Base-by-base conservation (phyloP, 2,888 invertebrate species). In the Mythimna albipuncta region DNA sequence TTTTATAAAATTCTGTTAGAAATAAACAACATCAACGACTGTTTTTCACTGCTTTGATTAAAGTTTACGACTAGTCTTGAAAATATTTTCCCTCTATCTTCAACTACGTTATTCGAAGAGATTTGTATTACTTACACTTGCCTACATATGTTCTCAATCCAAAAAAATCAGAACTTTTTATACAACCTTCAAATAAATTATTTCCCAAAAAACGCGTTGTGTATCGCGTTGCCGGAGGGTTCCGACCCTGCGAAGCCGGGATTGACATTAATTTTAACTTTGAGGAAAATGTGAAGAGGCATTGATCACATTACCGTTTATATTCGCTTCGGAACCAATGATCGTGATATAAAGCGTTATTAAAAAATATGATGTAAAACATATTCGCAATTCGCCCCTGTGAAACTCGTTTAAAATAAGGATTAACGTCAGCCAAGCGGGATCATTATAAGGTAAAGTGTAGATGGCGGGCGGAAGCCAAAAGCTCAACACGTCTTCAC, bases 251-350 rank as follows among this genome's bases (percentile, higher is more conserved):
- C 83, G 83, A 89, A 85, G 85, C 77, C 82, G 61, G 86, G 88
- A 90, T 89, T 90, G 88, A 87, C 85, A 86, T 89, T 87, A 88
- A 88, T 89, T 88, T 89, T 85, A 86, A 69, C 65, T 71, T 78
- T 66, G 64, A 71, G 35, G 67, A 78, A 82, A 71, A 82, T 64
- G 63, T 77, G 71, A 82, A 71, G 79, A 62, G 67, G 57, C 70
- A 50, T 74, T 79, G 70, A 83, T 70, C 66, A 79, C 67, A 83
- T 69, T 74, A 83, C 63, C 64, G 67, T 71, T 71, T 77, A 68
- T 47, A 71, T 71, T 64, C 59, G 54, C 52, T 64, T 82, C 50
- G 50, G 41, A 77, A 67, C 52, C 82, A 77, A 64, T 55, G 44
- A 64, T 77, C 62, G 59, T 59, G 55, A 72, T 66, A 21, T 63